Evolutionary conservation across 1,140 invertebrate species (phyloP), one percentile per base, ranked within the genome.

Genomic region (Rhyacophila brunnea): DNA sequence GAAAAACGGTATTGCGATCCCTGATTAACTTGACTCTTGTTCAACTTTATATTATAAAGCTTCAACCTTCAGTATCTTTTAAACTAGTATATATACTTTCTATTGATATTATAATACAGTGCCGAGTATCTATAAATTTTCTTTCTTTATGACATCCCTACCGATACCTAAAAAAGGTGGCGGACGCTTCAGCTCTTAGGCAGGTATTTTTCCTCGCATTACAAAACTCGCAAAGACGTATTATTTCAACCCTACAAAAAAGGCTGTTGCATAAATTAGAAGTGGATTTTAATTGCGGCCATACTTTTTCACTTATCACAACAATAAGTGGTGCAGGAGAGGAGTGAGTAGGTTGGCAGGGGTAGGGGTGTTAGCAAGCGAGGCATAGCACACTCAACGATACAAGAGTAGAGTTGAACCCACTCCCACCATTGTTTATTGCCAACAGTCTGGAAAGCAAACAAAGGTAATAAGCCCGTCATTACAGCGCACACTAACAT

Each of bases 401-500:
- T 28, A 28, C 23, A 28, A 28, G n/a, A n/a, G 23, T 28, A 28
- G 23, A 15, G 38, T 40, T 40, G n/a, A 40, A 15, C 38, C 38
- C 11, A 5, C 38, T n/a, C 44, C 57, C 47, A 34, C 49, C 28
- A 50, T 59, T 35, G 48, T 59, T 59, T 59, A 59, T 59, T 52
- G 57, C 49, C 47, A 59, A 32, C 57, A 36, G 57, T 17, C 51
- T 59, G 57, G 44, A 59, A 59, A 28, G 57, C 49, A 59, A 59
- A 59, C 57, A 59, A 45, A 49, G 50, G 40, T 53, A 59, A 45
- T 45, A 59, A 53, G 49, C 57, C 57, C 52, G 57, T 59, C 57
- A 59, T 59, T 50, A 32, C 40, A 20, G 45, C 14, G 17, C 43
- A 45, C 38, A 15, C 38, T 40, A 28, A 28, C 23, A 28, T 40